Evolutionary conservation across 2,113 vertebrate species (phyloP), one percentile per base, ranked within the genome.

Genomic region (Pithys albifrons): DNA sequence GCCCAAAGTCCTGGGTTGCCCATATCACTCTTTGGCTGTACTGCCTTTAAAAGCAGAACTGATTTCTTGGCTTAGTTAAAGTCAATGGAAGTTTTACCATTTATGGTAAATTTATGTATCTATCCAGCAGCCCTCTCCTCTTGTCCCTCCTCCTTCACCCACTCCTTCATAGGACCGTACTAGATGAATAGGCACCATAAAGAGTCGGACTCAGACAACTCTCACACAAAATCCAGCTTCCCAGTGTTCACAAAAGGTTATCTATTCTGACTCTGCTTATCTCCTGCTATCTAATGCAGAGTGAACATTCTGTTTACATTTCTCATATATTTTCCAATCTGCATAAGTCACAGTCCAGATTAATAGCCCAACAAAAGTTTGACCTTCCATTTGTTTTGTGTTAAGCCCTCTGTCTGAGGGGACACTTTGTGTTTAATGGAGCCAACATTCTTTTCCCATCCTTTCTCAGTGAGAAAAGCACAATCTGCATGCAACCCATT

Each of bases 311-410:
- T 96, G 96, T 96, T 96, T 97, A 97, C 93, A 78, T 96, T 94
- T 97, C 95, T 95, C 91, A 95, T 97, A 69, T 95, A 87, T 93
- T 96, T 97, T 97, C 81, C 85, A 66, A 94, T 96, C 95, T 97
- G 91, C 94, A 87, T 97, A 97, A 94, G 88, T 95, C 52, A 6
- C 95, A 93, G 86, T 80, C 77, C 92, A 97, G 96, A 96, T 97
- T 95, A 97, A 96, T 96, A 96, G 91, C 93, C 91, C 76, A 65
- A 69, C 89, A 93, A 67, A 96, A 96, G 71, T 96, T 95, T 96
- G 97, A 97, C 96, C 97, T 95, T 94, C 97, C 82, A 96, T 97
- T 97, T 73, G 77, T 96, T 97, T 95, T 96, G 55, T 71, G 37
- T 91, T 94, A 93, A 88, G 62, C 83, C 35, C 82, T 91, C 85